These are phyloP conservation scores for Ylistrum balloti DNA, from an alignment of 1,140 invertebrate species.

Conservation along the genomic window DNA sequence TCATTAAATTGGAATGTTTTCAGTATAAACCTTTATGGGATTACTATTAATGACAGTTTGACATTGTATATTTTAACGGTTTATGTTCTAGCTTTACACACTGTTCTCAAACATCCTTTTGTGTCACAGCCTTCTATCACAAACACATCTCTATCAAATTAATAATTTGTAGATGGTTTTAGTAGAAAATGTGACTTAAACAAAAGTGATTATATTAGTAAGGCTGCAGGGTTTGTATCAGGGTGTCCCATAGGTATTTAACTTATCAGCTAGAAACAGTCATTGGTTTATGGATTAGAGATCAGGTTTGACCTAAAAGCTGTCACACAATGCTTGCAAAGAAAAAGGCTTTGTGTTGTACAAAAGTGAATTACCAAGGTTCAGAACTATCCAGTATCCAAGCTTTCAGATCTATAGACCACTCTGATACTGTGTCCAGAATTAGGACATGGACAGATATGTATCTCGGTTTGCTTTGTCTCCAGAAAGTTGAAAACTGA, in stretches of 20 bases:
- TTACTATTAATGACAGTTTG: too few relatives aligned
- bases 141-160: conserved; percentile 36
- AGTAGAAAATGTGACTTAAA: conserved; percentile 8
- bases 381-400: not conserved
- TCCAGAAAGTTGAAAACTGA: not conserved
- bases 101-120: too few relatives aligned
- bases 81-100: too few relatives aligned
- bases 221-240: not conserved
- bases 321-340: not conserved
- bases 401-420: not conserved
- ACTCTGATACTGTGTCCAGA: not conserved
- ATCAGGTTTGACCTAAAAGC: not conserved
- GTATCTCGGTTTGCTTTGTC: not conserved
- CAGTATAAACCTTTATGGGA: too few relatives aligned
- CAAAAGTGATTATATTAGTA: not conserved
- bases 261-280: conserved; percentile 1
- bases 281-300: not conserved
- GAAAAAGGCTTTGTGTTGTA: not conserved
- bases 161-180: not conserved
- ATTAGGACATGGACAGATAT: not conserved
- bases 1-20: too few relatives aligned
- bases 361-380: not conserved
- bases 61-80: too few relatives aligned
- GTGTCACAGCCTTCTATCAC: not conserved
- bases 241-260: not conserved